These are phyloP conservation scores for Drosophila prolongata DNA, from an alignment of 2,888 invertebrate species.

Conservation along the genomic window DNA sequence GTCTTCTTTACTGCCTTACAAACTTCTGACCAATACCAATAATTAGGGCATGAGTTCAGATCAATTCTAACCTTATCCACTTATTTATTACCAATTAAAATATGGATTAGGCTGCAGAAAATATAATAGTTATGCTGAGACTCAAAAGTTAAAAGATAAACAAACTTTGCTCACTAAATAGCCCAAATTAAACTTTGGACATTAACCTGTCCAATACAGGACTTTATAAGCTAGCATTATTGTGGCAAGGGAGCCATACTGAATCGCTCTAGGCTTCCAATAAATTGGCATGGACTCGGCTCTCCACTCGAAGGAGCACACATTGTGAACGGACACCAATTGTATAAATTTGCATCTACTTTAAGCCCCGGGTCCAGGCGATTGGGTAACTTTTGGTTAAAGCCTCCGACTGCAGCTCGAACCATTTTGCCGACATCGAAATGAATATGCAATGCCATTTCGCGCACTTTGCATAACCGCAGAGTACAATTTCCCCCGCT, in stretches of 20 bases:
- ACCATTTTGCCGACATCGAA: constrained; percentile 56
- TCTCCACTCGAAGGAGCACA: constrained; percentile 22
- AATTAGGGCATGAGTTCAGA: too few relatives aligned
- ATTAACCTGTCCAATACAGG: constrained; percentile 37
- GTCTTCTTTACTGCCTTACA: too few relatives aligned
- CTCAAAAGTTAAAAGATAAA: too few relatives aligned
- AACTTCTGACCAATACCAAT: too few relatives aligned
- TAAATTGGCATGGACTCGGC: constrained; percentile 21
- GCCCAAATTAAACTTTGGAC: constrained; percentile 7
- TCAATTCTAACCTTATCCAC: background rate
- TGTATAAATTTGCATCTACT: constrained; percentile 57
- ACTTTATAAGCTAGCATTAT: constrained; percentile 15
- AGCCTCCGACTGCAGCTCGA: constrained; percentile 27
- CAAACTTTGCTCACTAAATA: constrained; percentile 4
- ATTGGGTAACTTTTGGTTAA: constrained; percentile 52
- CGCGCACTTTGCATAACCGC: constrained; percentile 61
- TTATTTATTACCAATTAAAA: too few relatives aligned
- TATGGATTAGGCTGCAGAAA: too few relatives aligned
- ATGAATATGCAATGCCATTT: constrained; percentile 74
- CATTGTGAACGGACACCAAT: constrained; percentile 24
- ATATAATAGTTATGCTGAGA: too few relatives aligned
- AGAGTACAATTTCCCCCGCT: constrained; percentile 67
- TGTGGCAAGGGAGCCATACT: background rate
- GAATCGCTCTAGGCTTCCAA: constrained; percentile 19
- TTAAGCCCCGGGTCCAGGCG: constrained; percentile 40